These are phyloP conservation scores for Temnothorax curvispinosus DNA, from an alignment of 1,140 invertebrate species.

Conservation along the genomic window DNA sequence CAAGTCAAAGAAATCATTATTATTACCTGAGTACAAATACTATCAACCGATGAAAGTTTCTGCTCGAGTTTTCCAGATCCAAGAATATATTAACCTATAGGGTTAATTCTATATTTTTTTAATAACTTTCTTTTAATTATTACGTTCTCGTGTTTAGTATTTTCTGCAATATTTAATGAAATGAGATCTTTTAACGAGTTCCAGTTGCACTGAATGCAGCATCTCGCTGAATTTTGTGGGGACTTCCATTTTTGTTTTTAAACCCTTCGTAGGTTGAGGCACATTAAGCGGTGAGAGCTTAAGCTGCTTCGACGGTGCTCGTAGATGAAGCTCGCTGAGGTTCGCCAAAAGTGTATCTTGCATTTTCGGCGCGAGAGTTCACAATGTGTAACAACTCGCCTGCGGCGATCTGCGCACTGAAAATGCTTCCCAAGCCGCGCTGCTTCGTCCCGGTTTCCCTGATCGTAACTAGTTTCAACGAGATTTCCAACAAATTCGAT, in stretches of 20 bases:
- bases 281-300: slow-evolving; percentile 36
- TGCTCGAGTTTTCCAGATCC: too few species aligned
- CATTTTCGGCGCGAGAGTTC: slow-evolving; percentile 57
- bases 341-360: slow-evolving; percentile 58
- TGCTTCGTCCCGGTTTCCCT: background rate
- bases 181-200: slow-evolving; percentile 1
- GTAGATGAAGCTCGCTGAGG: slow-evolving; percentile 27
- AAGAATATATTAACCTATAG: too few species aligned
- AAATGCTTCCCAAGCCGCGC: slow-evolving; percentile 44
- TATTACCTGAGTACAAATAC: too few species aligned
- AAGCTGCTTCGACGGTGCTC: slow-evolving; percentile 4
- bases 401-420: background rate
- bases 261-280: background rate
- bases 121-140: too few species aligned
- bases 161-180: background rate
- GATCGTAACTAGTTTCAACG: slow-evolving; percentile 18
- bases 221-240: slow-evolving; percentile 15
- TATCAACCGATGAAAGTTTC: too few species aligned
- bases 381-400: slow-evolving; percentile 51
- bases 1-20: too few species aligned
- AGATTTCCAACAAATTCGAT: slow-evolving; percentile 40
- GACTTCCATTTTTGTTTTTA: slow-evolving; percentile 24
- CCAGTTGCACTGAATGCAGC: background rate
- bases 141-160: background rate
- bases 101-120: too few species aligned